phyloP scores from a whole-genome alignment of 2,888 invertebrate genomes.

The Molorchus minor region DNA sequence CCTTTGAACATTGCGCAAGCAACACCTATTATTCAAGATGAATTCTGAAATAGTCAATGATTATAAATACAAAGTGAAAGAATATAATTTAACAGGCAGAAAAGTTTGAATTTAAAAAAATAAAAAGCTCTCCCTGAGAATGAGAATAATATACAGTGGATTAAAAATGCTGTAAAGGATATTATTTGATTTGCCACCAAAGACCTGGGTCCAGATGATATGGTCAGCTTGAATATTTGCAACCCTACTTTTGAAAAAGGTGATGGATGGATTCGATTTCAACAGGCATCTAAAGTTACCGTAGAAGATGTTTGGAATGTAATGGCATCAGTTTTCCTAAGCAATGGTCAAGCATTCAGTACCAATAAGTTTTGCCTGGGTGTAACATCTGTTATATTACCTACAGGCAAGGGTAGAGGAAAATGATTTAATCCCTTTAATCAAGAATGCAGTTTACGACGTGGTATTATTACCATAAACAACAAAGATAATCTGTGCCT shows the following conservation, averaged over 20 bases:
- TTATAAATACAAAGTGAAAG: no score
- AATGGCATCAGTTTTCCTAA: not conserved
- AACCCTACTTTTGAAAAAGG: not conserved
- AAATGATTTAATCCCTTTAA: constrained; percentile 8
- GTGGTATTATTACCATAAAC: not conserved
- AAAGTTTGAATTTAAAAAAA: not conserved
- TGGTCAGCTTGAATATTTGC: not conserved
- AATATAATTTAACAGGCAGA: not conserved
- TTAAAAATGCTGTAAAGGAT: no score
- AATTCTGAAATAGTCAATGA: no score
- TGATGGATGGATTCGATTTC: not conserved
- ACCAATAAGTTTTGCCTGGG: not conserved
- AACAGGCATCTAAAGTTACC: not conserved
- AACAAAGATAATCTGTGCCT: constrained; percentile 8
- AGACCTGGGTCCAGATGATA: not conserved
- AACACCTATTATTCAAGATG: no score
- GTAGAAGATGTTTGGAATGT: not conserved
- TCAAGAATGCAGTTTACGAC: constrained; percentile 30
- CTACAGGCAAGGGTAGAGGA: not conserved
- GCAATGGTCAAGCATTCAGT: not conserved
- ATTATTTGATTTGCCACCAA: no score
- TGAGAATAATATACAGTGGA: no score
- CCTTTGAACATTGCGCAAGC: no score
- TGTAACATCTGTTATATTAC: not conserved
- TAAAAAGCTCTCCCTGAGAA: not conserved